A percentile compares a stretch with the other conserved stretches of the same genome.
These are phyloP conservation scores for Helicoverpa assulta DNA, from an alignment of 2,888 invertebrate species.

Conservation along the genomic window DNA sequence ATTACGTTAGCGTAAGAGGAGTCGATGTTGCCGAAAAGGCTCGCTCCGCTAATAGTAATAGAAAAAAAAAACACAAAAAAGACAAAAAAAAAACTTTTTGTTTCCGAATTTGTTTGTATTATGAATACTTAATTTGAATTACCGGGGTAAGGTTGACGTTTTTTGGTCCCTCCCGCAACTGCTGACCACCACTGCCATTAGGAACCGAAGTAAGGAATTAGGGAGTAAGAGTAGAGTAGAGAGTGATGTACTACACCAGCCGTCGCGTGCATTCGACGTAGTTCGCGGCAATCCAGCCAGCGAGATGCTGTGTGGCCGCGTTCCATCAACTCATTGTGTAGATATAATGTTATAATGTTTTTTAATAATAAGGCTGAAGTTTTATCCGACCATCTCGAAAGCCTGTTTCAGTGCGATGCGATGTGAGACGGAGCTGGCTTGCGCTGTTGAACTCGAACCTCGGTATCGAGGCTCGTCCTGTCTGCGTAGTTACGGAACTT, in stretches of 20 bases:
- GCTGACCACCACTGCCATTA: conserved; percentile 88
- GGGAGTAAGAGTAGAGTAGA: conserved; percentile 72
- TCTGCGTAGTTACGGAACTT: conserved; percentile 31
- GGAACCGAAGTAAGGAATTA: conserved; percentile 75
- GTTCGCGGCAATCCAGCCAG: conserved; percentile 32
- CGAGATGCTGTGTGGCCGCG: conserved; percentile 35
- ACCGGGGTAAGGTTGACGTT: conserved; percentile 76
- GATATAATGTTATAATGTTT: conserved; percentile 28
- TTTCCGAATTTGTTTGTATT: conserved; percentile 73
- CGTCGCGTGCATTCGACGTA: conserved; percentile 45
- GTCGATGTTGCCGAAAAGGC: conserved; percentile 52
- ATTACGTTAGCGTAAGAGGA: conserved; percentile 65
- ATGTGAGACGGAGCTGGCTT: conserved; percentile 52
- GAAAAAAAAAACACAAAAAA: conserved; percentile 57
- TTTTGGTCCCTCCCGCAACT: conserved; percentile 82
- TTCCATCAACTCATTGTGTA: conserved; percentile 29
- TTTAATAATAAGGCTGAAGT: conserved; percentile 53
- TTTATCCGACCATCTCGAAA: conserved; percentile 56
- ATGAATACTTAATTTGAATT: conserved; percentile 72
- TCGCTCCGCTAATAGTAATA: conserved; percentile 63
- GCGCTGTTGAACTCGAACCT: conserved; percentile 21
- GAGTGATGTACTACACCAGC: conserved; percentile 62
- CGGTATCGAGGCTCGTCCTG: conserved; percentile 18
- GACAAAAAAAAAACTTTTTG: conserved; percentile 60
- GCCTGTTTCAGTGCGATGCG: conserved; percentile 85